phyloP scores from a whole-genome alignment of 2,113 vertebrate genomes.

The Nothobranchius furzeri region DNA sequence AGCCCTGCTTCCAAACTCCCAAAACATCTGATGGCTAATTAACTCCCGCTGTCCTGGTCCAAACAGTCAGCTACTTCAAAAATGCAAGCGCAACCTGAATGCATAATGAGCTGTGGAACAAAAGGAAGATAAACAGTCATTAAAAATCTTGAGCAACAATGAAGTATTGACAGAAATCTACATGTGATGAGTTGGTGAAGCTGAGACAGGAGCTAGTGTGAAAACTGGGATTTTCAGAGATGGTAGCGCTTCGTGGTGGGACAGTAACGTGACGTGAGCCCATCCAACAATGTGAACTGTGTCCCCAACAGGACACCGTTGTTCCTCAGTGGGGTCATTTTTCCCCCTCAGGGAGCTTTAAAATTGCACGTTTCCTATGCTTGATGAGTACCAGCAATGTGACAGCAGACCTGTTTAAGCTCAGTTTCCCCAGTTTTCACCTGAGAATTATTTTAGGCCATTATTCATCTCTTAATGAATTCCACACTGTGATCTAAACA shows the following conservation, averaged over 20 bases:
- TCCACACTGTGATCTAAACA: background rate
- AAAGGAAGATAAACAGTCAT: slow-evolving; percentile 28
- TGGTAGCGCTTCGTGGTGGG: slow-evolving; percentile 45
- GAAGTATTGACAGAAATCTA: slow-evolving; percentile 26
- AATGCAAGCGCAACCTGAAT: slow-evolving; percentile 41
- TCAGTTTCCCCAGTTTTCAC: slow-evolving; percentile 15
- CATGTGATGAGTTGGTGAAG: slow-evolving; percentile 11
- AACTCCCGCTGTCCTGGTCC: slow-evolving; percentile 40
- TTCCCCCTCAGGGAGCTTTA: slow-evolving; percentile 67
- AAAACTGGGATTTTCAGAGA: slow-evolving; percentile 23
- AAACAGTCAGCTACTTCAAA: slow-evolving; percentile 44
- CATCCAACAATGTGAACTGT: slow-evolving; percentile 71
- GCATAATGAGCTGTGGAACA: slow-evolving; percentile 32
- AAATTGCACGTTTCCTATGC: slow-evolving; percentile 63
- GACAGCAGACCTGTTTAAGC: slow-evolving; percentile 17
- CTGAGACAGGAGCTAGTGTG: slow-evolving; percentile 8
- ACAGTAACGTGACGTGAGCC: slow-evolving; percentile 29
- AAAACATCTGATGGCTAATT: slow-evolving; percentile 59
- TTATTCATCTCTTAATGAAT: background rate
- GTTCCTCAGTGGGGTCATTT: slow-evolving; percentile 54
- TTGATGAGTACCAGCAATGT: slow-evolving; percentile 42
- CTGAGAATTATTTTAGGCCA: background rate
- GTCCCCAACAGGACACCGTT: slow-evolving; percentile 73
- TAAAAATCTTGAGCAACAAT: slow-evolving; percentile 27
- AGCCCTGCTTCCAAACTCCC: slow-evolving; percentile 42